phyloP scores from a whole-genome alignment of 2,888 invertebrate genomes.

The Lydus trimaculatus region DNA sequence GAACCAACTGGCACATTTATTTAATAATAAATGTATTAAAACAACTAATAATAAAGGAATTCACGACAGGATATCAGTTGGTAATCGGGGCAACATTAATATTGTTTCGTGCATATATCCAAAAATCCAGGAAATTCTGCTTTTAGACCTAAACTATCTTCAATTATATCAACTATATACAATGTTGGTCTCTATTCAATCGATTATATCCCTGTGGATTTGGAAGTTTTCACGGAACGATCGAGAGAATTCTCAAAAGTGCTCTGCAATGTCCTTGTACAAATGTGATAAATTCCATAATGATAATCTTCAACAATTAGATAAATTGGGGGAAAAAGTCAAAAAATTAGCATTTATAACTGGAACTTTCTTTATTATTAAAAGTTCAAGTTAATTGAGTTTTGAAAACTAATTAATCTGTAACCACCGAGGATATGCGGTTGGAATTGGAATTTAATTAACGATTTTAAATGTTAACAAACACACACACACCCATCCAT shows the following conservation, averaged over 20 bases:
- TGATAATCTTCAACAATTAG: background rate
- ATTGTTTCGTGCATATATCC: background rate
- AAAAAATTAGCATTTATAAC: too few relatives aligned
- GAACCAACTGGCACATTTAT: background rate
- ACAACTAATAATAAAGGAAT: background rate
- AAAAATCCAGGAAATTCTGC: background rate
- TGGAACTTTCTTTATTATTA: background rate
- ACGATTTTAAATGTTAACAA: background rate
- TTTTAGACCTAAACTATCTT: too few relatives aligned
- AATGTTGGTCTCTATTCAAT: constrained; percentile 4
- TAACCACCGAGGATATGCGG: background rate
- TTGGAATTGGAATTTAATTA: background rate
- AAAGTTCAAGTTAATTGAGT: background rate
- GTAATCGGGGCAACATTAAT: background rate
- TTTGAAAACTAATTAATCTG: background rate
- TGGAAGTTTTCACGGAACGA: background rate
- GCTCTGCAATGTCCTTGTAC: background rate
- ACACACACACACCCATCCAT: background rate
- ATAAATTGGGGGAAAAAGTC: background rate
- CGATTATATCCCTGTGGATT: background rate
- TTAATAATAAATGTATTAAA: background rate
- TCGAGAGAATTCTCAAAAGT: background rate
- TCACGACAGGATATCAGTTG: background rate
- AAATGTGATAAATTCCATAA: constrained; percentile 1
- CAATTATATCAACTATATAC: background rate